Evolutionary conservation across 2,113 vertebrate genomes (phyloP).

Genomic region (Butorides virescens): DNA sequence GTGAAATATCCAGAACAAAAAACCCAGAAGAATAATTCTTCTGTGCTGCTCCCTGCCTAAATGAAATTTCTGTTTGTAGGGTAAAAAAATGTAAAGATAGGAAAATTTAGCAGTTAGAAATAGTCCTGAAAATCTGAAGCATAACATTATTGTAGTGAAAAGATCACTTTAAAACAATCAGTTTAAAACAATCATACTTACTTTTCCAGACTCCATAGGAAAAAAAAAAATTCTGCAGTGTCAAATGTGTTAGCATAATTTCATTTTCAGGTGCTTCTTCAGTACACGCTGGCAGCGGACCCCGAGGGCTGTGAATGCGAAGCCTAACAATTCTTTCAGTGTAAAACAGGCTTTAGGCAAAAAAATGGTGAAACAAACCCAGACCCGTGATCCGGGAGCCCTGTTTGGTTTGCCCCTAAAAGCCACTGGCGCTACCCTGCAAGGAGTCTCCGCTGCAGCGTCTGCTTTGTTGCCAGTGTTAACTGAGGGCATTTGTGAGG

Average conservation of each 20-base stretch:
- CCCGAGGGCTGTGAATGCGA: neutral
- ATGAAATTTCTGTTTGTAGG: neutral
- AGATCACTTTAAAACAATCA: neutral
- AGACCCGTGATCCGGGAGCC: neutral
- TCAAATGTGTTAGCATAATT: neutral
- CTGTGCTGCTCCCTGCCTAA: neutral
- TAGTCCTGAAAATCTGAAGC: neutral
- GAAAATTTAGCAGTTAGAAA: neutral
- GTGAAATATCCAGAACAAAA: neutral
- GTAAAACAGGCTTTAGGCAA: neutral
- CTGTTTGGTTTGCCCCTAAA: neutral
- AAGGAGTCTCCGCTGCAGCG: fast-evolving
- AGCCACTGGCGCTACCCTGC: fast-evolving
- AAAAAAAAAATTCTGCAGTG: neutral
- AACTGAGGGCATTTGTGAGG: fast-evolving
- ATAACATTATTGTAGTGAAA: neutral
- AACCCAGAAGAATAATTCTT: neutral
- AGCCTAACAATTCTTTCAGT: neutral
- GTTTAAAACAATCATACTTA: neutral
- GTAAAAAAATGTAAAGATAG: neutral
- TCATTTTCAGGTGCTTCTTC: neutral
- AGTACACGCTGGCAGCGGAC: neutral
- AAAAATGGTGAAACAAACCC: neutral
- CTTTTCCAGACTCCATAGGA: neutral
- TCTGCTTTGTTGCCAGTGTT: neutral